Evolutionary conservation across 2,888 invertebrate species (phyloP), one percentile per base, ranked within the genome.

Genomic region (Dasysyrphus albostriatus): DNA sequence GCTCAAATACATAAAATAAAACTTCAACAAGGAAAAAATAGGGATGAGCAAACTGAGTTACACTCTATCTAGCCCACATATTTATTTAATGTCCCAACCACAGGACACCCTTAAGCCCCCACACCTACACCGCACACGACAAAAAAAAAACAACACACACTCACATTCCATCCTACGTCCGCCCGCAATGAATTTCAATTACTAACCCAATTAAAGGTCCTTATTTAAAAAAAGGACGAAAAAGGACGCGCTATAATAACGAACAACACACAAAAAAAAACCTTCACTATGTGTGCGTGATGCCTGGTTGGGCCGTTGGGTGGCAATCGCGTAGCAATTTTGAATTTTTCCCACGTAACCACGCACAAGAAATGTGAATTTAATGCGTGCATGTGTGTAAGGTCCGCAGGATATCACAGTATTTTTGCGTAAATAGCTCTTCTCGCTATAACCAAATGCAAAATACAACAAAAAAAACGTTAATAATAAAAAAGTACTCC

Each of bases 191-290:
- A 91, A 91, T 91, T 91, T 91, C 91, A 91, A 91, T 91, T 91
- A 91, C 91, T 91, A 91, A 91, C 91, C 91, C 91, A 91, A 91
- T 91, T 91, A 91, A 91, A 91, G 87, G 83, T 83, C 87, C 87
- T 87, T 83, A 87, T 79, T 75, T 37, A 73, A 73, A 87, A 85
- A 59, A 69, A 83, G 42, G 49, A 59, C 19, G 72, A 72, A 72
- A 72, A 72, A 72, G 69, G 69, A 69, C 63, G 56, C 44, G 54
- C 63, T 56, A 56, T 34, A 56, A 65, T 19, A 44, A 65, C 63
- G 44, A 65, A 44, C 61, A n/a, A 56, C 59, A 51, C 47, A 75
- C 74, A 61, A 72, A 73, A 69, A 81, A 73, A 82, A 73, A 77
- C 56, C 10, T 49, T 34, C 42, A 44, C 47, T 72, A 14, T 85